A percentile compares a stretch with the other conserved stretches of the same genome.
phyloP scores from a whole-genome alignment of 2,888 invertebrate genomes.

The Sinopyrophorus schimmeli region DNA sequence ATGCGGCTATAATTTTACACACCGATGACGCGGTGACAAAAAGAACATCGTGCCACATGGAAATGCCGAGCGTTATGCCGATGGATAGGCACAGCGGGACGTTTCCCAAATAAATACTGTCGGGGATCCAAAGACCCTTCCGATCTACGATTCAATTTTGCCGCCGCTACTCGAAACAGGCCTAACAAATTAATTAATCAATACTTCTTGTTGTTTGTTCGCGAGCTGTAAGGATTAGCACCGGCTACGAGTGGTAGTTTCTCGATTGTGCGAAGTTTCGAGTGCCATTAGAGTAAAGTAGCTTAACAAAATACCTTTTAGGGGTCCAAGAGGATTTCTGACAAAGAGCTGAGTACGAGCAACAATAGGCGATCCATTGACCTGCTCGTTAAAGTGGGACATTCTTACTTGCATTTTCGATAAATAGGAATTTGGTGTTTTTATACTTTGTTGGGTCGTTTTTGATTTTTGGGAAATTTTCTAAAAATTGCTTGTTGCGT shows the following conservation, averaged over 20 bases:
- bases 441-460: conserved; percentile 1
- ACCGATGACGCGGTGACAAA: conserved; percentile 34
- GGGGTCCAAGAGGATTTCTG: conserved; percentile 24
- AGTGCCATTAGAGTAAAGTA: conserved; percentile 31
- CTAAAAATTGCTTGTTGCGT: not conserved
- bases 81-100: conserved; percentile 51
- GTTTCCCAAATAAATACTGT: conserved; percentile 10
- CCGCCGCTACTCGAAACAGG: too few species aligned
- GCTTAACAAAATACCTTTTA: conserved; percentile 33
- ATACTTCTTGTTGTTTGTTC: too few species aligned
- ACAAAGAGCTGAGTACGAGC: conserved; percentile 35
- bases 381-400: conserved; percentile 13
- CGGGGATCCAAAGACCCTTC: too few species aligned
- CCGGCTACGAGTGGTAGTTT: too few species aligned
- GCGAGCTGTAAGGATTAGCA: too few species aligned
- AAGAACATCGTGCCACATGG: conserved; percentile 43
- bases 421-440: conserved; percentile 4
- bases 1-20: conserved; percentile 34
- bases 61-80: conserved; percentile 40
- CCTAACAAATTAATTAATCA: too few species aligned
- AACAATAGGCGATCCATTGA: conserved; percentile 18
- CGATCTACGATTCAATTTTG: too few species aligned
- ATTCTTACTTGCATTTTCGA: conserved; percentile 21
- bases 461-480: too few species aligned
- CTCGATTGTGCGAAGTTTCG: too few species aligned